phyloP scores from a whole-genome alignment of 2,888 invertebrate species.

The Sialis lutaria region DNA sequence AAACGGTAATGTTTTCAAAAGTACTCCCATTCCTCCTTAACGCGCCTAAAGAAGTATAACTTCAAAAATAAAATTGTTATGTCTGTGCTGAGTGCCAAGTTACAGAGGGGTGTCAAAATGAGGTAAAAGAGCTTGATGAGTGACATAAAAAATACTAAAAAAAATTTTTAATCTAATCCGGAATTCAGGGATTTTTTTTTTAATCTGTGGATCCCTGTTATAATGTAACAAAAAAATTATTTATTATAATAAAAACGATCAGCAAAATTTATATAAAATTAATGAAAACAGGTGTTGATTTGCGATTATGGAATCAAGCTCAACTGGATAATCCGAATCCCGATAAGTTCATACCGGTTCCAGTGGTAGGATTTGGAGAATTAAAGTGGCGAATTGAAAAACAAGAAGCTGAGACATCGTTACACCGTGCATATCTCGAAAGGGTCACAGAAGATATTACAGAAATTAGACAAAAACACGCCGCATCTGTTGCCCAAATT shows the following conservation, averaged over 20 bases:
- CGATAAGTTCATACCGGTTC: slow-evolving; percentile 76
- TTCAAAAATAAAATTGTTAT: too few relatives aligned
- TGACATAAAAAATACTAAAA: too few relatives aligned
- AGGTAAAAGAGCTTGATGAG: too few relatives aligned
- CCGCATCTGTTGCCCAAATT: slow-evolving; percentile 62
- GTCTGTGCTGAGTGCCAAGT: too few relatives aligned
- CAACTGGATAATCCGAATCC: slow-evolving; percentile 91
- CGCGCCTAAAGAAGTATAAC: too few relatives aligned
- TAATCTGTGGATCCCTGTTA: neutral
- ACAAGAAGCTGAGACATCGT: slow-evolving; percentile 67
- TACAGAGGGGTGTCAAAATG: too few relatives aligned
- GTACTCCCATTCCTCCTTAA: too few relatives aligned
- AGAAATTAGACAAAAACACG: slow-evolving; percentile 63
- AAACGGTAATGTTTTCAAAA: too few relatives aligned
- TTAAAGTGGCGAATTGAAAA: slow-evolving; percentile 65
- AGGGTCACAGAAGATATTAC: slow-evolving; percentile 62
- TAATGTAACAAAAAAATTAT: neutral
- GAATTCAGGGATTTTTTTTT: too few relatives aligned
- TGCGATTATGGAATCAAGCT: slow-evolving; percentile 89
- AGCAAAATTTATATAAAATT: neutral
- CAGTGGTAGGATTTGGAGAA: slow-evolving; percentile 80
- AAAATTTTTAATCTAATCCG: too few relatives aligned
- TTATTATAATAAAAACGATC: neutral
- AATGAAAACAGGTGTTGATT: slow-evolving; percentile 56
- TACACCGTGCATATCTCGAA: slow-evolving; percentile 66